A percentile compares a stretch with the other conserved stretches of the same genome.
phyloP scores from a whole-genome alignment of 2,797 vertebrate genomes.

The Catharus ustulatus region DNA sequence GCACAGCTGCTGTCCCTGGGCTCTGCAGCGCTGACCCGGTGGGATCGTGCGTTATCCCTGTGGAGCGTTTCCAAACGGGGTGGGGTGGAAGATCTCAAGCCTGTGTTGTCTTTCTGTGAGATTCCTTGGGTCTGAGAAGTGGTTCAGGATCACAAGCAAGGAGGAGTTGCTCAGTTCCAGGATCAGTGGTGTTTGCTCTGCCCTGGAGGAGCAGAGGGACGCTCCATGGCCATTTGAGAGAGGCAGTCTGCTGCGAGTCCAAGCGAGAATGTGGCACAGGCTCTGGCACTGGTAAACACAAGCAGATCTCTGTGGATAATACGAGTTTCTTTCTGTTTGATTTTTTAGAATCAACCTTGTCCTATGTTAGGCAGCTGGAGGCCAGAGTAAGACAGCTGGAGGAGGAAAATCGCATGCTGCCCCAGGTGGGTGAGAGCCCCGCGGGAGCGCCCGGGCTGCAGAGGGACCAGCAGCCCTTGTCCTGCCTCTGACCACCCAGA shows the following conservation, averaged over 20 bases:
- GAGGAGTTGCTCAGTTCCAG: neutral
- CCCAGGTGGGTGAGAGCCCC: constrained; percentile 81
- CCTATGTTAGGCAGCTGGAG: constrained; percentile 87
- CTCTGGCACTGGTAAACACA: constrained; percentile 20
- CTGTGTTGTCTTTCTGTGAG: neutral
- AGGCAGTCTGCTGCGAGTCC: constrained; percentile 8
- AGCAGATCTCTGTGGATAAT: constrained; percentile 77
- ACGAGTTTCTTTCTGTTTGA: constrained; percentile 76
- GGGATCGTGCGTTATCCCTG: rapidly evolving
- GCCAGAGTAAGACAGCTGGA: constrained; percentile 86
- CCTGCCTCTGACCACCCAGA: neutral
- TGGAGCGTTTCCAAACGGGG: neutral
- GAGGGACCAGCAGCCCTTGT: constrained; percentile 1
- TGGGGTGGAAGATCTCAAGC: neutral
- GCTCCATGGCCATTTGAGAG: neutral
- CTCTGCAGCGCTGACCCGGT: neutral
- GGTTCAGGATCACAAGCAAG: neutral
- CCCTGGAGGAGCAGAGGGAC: neutral
- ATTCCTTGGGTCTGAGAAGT: neutral
- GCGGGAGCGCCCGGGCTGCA: neutral
- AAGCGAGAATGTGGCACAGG: constrained; percentile 8
- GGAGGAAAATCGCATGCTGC: constrained; percentile 83
- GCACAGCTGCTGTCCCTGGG: neutral
- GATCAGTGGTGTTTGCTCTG: neutral
- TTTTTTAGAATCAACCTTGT: constrained; percentile 86